Percentiles rank a stretch among this genome's conserved stretches.
Conservation (phyloP, 1,140 invertebrate genomes). For the Harlomillsia oculata region DNA sequence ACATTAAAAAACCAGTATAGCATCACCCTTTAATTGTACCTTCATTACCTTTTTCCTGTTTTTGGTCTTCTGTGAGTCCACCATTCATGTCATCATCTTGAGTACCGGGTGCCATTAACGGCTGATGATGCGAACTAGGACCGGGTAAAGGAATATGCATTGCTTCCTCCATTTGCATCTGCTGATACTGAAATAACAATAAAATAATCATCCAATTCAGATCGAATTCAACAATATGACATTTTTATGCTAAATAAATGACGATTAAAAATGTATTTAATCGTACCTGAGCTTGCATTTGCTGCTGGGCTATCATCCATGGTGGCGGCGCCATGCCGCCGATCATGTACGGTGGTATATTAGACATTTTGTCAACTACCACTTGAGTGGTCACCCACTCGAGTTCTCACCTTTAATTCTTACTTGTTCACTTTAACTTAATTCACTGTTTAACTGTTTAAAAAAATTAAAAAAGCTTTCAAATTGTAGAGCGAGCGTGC, state of each 20-base stretch:
- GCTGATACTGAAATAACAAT: neutral
- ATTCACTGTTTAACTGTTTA: too few species aligned
- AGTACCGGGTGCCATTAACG: slow-evolving; percentile 19
- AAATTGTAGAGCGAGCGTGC: too few species aligned
- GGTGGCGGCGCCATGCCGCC: slow-evolving; percentile 2
- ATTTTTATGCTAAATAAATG: neutral
- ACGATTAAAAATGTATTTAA: neutral
- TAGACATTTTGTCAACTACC: too few species aligned
- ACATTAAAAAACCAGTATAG: neutral
- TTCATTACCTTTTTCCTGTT: slow-evolving; percentile 23
- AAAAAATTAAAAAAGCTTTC: too few species aligned
- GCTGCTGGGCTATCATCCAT: slow-evolving; percentile 7
- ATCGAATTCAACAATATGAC: neutral
- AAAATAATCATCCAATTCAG: neutral
- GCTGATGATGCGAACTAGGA: slow-evolving; percentile 1
- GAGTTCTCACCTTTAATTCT: too few species aligned
- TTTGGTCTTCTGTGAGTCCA: slow-evolving; percentile 14
- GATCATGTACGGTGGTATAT: slow-evolving; percentile 6
- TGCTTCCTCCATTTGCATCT: neutral
- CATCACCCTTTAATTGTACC: neutral
- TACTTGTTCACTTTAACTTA: too few species aligned
- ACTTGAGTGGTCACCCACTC: too few species aligned
- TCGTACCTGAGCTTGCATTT: neutral
- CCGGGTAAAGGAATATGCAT: neutral
- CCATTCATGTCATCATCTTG: slow-evolving; percentile 20